A percentile compares a stretch with the other conserved stretches of the same genome.
Conservation (phyloP, 2,888 invertebrate genomes). For the Sympetrum striolatum region DNA sequence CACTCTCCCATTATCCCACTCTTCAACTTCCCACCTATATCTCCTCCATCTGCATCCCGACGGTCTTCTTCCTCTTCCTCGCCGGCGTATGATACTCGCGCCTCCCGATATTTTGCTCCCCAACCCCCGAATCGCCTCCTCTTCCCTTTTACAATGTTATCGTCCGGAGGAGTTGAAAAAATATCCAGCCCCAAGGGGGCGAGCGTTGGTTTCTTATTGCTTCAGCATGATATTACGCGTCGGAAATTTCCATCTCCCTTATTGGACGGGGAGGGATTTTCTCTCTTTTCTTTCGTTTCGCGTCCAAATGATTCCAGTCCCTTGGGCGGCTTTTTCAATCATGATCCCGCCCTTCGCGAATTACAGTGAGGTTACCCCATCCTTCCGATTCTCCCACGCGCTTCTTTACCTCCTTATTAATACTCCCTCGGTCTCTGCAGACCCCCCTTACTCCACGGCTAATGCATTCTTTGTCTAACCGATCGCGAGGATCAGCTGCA, state of each 20-base stretch:
- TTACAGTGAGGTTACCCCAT: background rate
- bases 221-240: background rate
- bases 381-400: background rate
- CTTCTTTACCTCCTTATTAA: background rate
- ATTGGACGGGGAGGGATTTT: background rate
- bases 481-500: background rate
- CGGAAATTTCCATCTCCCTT: constrained; percentile 20
- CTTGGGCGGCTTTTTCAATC: constrained; percentile 28
- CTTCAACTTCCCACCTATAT: background rate
- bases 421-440: background rate
- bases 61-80: background rate
- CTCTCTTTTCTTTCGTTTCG: background rate
- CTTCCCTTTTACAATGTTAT: background rate
- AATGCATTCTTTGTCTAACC: background rate
- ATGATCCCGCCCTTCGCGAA: background rate
- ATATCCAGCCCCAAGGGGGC: background rate
- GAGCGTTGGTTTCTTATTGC: background rate
- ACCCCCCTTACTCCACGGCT: background rate
- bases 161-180: background rate
- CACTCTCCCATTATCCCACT: background rate
- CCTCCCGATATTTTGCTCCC: background rate
- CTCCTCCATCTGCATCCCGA: background rate
- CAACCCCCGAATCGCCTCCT: background rate
- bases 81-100: background rate
- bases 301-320: background rate